These are phyloP conservation scores for Dicrostonyx torquatus DNA, from an alignment of 2,797 vertebrate species.

Conservation along the genomic window DNA sequence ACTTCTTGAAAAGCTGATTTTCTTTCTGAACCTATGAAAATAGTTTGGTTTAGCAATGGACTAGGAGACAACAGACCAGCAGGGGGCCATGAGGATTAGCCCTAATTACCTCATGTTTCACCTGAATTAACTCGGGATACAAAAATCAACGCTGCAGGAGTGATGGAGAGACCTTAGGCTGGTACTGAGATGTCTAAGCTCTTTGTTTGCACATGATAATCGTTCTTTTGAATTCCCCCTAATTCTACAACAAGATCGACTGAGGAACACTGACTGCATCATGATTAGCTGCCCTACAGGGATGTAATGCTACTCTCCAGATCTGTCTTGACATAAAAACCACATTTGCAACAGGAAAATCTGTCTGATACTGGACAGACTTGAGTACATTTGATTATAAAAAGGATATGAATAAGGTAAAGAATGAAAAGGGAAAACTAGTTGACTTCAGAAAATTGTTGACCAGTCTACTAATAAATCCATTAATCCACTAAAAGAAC, in stretches of 20 bases:
- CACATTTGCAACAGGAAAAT: not conserved
- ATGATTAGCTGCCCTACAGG: slow-evolving; percentile 81
- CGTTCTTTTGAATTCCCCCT: slow-evolving; percentile 86
- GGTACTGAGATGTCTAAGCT: slow-evolving; percentile 83
- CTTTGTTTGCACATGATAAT: slow-evolving; percentile 88
- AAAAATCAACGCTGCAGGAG: slow-evolving; percentile 88
- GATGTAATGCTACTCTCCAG: slow-evolving; percentile 61
- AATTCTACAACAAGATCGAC: slow-evolving; percentile 87
- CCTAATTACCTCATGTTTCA: slow-evolving; percentile 90
- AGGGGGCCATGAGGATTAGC: slow-evolving; percentile 87
- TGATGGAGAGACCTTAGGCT: slow-evolving; percentile 84
- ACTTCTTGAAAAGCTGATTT: slow-evolving; percentile 78
- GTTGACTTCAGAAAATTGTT: not conserved
- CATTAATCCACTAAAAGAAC: not conserved
- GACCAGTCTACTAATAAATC: not conserved
- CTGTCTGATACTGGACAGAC: not conserved
- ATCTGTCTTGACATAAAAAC: slow-evolving; percentile 29
- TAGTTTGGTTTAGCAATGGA: slow-evolving; percentile 80
- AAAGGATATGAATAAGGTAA: not conserved
- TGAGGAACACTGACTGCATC: slow-evolving; percentile 73
- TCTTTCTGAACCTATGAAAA: slow-evolving; percentile 78
- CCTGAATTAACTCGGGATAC: slow-evolving; percentile 90
- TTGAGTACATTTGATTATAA: slow-evolving; percentile 1
- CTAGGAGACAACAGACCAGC: slow-evolving; percentile 86
- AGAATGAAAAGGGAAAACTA: not conserved